Base-by-base conservation (phyloP, 2,113 vertebrate genomes). In the Entomyzon cyanotis region DNA sequence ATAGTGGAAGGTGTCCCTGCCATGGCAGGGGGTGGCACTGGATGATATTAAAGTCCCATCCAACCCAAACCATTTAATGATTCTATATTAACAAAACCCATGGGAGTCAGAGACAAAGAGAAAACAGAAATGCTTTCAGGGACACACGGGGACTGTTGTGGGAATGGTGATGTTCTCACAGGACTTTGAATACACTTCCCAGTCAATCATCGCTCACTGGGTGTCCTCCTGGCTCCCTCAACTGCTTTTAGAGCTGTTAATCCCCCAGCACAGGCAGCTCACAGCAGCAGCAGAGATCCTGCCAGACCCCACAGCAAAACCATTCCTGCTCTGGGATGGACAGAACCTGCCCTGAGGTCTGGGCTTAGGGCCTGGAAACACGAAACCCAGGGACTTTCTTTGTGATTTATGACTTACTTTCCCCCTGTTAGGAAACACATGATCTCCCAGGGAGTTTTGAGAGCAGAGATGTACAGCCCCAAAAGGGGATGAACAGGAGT, bases 331-430 rank as follows among this genome's bases (percentile, higher is more conserved):
- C 41, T 41, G 33, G 39, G 22, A 39, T 47, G 67, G 47, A 25
- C 49, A 71, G 31, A 18, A 28, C 1, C 44, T 41, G 2, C 5
- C 56, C 52, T 20, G 15, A 18, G 27, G 13, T 33, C 53, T 31
- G 33, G 22, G 44, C 44, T 85, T 7, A 11, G 37, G 49, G 31
- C 24, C 37, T 83, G 75, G 31, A 56, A 77, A 87, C 11, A 58
- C 0, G 0, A 84, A 86, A 5, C 20, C 13, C 19, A 39, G 0
- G 0, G 10, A 22, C 21, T 55, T 58, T 10, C 58, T n/a, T 9
- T 60, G 59, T 52, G 30, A 37, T 69, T 85, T 23, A 18, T 28
- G 24, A 28, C 14, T 64, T 27, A 16, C 35, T 69, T 60, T 41
- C 47, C 24, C 31, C 58, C 58, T 58, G 28, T 75, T 60, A 44